Conservation (phyloP, 2,888 invertebrate genomes). For the Syrphus vitripennis region DNA sequence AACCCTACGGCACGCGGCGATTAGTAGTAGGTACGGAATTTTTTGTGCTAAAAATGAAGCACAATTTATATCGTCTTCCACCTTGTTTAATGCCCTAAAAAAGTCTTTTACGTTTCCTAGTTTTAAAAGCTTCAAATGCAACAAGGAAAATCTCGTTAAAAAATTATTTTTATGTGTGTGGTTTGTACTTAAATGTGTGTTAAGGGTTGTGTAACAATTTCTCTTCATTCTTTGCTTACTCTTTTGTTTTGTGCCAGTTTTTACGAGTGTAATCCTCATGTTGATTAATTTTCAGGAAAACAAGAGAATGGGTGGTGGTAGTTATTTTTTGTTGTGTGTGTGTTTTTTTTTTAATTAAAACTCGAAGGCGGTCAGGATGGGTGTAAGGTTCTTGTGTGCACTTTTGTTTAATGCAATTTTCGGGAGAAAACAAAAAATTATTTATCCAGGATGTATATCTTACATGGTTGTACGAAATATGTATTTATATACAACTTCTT, state of each 20-base stretch:
- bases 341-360: neutral
- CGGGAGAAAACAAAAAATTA: conserved; percentile 5
- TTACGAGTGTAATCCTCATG: conserved; percentile 39
- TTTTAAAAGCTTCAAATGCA: conserved; percentile 20
- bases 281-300: conserved; percentile 58
- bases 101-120: neutral
- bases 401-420: conserved; percentile 58
- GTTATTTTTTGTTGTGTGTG: neutral
- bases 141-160: conserved; percentile 49
- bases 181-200: neutral
- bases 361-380: conserved; percentile 43
- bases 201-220: conserved; percentile 27
- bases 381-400: conserved; percentile 21
- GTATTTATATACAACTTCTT: neutral
- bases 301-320: neutral
- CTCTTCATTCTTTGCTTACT: conserved; percentile 5
- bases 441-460: conserved; percentile 2
- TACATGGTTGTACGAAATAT: neutral
- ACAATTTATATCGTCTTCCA: neutral
- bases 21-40: neutral
- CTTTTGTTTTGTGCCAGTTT: conserved; percentile 49
- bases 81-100: neutral
- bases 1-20: neutral
- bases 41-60: neutral
- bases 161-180: conserved; percentile 32